Evolutionary conservation across 2,888 invertebrate species (phyloP), one percentile per base, ranked within the genome.

Genomic region (Baronia brevicornis): DNA sequence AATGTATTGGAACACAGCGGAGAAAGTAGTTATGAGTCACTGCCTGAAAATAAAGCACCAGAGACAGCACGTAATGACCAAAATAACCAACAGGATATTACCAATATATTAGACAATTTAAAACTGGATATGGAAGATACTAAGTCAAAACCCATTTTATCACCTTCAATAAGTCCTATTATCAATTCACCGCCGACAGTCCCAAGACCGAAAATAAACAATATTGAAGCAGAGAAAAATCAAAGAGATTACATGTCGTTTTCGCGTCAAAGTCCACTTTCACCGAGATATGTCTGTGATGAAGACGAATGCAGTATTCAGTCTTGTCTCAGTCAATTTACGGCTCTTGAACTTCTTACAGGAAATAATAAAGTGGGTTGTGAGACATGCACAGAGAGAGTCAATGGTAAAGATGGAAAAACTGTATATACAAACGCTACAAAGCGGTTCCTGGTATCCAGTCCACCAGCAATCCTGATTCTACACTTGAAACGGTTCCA

Each of bases 401-500:
- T 87, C 41, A 90, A 90, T 47, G 89, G 87, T 20, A 87, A 88
- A 34, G 87, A 88, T 34, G 90, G 89, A 8, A 92, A 92, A 61
- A 90, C 91, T 3, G 88, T 94, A 1, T 90, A 91, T 64, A 93
- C 93, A 1, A 91, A 92, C 57, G 92, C 93, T 21, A 92, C 93
- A 1, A 93, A 94, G 65, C 92, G 94, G 49, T 89, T 94, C 69
- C 86, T 97, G 19, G 91, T 99, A 14, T 94, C 93, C 43, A 90
- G 91, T 59, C 96, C 97, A 11, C 98, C 98, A 0, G 93, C 96
- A 3, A 92, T 98, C 30, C 86, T 99, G 1, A 98, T 98, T 32
- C 79, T 99, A 10, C 98, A 99, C 64, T 77, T 99, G 43, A 99
- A 99, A 75, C 85, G 98, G 41, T 99, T 98, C 82, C 96, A 97